Evolutionary conservation across 2,797 vertebrate species (phyloP).

Genomic region (Catostomus latipinnis): DNA sequence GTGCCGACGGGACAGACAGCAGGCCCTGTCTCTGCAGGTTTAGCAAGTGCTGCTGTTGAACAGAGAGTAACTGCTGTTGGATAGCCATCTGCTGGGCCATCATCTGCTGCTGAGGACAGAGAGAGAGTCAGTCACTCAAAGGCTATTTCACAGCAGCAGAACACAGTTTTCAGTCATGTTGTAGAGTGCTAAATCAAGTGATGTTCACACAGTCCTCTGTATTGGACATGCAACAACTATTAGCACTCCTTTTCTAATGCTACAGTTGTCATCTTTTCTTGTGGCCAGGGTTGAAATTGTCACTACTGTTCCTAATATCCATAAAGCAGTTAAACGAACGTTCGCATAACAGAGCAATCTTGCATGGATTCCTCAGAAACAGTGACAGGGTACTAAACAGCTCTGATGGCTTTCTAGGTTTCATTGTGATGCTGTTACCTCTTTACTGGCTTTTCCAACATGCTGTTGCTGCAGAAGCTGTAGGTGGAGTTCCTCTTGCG

Average conservation of each 20-base stretch:
- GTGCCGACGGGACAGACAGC: constrained; percentile 81
- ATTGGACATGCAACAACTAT: not conserved
- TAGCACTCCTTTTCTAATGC: not conserved
- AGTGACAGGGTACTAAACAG: not conserved
- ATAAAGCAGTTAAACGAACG: not conserved
- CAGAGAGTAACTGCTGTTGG: constrained; percentile 95
- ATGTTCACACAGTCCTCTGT: too few relatives aligned
- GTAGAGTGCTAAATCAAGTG: too few relatives aligned
- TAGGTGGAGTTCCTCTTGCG: constrained; percentile 97
- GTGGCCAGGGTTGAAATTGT: not conserved
- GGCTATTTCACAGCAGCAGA: too few relatives aligned
- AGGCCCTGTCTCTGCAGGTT: constrained; percentile 95
- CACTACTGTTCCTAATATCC: not conserved
- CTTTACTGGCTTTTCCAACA: constrained; percentile 94
- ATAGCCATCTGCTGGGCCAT: constrained; percentile 94
- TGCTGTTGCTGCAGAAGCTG: constrained; percentile 98
- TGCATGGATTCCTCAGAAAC: not conserved
- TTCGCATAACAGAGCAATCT: not conserved
- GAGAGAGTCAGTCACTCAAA: constrained; percentile 5
- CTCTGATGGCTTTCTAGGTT: not conserved
- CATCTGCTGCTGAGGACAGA: constrained; percentile 81
- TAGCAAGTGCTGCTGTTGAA: constrained; percentile 97
- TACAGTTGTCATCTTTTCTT: not conserved
- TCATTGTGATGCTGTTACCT: constrained; percentile 79
- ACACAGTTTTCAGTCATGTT: too few relatives aligned